Evolutionary conservation across 2,797 vertebrate species (phyloP).

Genomic region (Sebastes nivosus): DNA sequence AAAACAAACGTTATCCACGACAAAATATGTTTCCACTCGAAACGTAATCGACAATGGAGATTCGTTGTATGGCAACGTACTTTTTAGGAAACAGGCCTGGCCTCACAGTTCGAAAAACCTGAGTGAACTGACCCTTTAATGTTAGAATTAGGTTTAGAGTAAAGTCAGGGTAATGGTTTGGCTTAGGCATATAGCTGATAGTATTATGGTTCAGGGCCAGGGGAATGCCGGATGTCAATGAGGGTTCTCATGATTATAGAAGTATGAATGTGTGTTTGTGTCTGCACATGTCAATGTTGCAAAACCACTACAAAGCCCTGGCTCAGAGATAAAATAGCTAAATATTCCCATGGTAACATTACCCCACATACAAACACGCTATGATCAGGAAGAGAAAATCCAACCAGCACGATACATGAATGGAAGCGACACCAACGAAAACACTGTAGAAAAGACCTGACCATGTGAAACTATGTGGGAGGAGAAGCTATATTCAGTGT

Average conservation of each 20-base stretch:
- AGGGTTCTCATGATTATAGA: neutral
- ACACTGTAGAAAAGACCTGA: neutral
- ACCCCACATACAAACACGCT: neutral
- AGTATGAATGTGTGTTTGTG: neutral
- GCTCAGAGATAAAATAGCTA: neutral
- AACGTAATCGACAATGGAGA: too few relatives aligned
- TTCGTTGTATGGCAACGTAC: too few relatives aligned
- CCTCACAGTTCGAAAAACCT: too few relatives aligned
- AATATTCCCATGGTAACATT: neutral
- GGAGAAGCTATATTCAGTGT: slow-evolving; percentile 14
- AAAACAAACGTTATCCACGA: too few relatives aligned
- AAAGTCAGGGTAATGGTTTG: neutral
- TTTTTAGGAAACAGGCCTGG: too few relatives aligned
- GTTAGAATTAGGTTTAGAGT: neutral
- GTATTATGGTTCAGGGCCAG: neutral
- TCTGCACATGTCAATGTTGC: neutral
- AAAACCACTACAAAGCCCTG: neutral
- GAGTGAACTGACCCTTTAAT: neutral
- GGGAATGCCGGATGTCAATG: neutral
- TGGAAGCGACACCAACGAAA: neutral
- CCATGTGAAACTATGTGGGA: slow-evolving; percentile 47
- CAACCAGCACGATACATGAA: neutral
- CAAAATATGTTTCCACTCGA: too few relatives aligned
- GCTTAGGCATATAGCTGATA: neutral
- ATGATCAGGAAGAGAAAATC: neutral